phyloP scores from a whole-genome alignment of 1,140 invertebrate genomes.

The Matsumurasca onukii region DNA sequence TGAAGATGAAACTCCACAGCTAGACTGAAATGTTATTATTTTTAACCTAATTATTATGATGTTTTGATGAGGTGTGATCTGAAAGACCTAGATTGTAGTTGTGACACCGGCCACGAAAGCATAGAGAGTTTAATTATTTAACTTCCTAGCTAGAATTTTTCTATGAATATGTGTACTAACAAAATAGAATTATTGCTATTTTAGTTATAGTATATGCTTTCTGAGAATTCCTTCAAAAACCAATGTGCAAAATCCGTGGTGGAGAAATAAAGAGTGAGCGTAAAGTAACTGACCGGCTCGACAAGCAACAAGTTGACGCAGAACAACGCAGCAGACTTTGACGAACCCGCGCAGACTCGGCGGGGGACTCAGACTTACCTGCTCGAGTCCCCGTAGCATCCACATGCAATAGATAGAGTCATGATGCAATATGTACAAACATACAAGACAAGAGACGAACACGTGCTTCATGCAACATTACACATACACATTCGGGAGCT shows the following conservation, averaged over 20 bases:
- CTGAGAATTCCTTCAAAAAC: too few species aligned
- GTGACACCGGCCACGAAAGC: too few species aligned
- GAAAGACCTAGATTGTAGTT: too few species aligned
- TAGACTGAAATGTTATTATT: too few species aligned
- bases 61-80: too few species aligned
- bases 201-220: too few species aligned
- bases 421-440: constrained; percentile 34
- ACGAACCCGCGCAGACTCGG: constrained; percentile 14
- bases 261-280: neutral
- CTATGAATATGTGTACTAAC: too few species aligned
- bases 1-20: too few species aligned
- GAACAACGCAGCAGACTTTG: constrained; percentile 27
- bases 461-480: constrained; percentile 38
- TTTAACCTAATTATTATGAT: too few species aligned
- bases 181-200: too few species aligned
- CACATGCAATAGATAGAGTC: constrained; percentile 32
- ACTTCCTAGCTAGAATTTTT: too few species aligned
- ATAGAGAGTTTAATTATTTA: too few species aligned
- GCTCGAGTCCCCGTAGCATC: constrained; percentile 31
- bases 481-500: constrained; percentile 26
- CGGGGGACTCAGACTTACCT: constrained; percentile 34
- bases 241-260: neutral
- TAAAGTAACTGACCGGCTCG: neutral
- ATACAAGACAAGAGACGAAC: constrained; percentile 32
- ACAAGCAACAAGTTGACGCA: constrained; percentile 10